Percentiles rank a stretch among this genome's conserved stretches.
Conservation (phyloP, 2,797 vertebrate species). For the Valencia hispanica region DNA sequence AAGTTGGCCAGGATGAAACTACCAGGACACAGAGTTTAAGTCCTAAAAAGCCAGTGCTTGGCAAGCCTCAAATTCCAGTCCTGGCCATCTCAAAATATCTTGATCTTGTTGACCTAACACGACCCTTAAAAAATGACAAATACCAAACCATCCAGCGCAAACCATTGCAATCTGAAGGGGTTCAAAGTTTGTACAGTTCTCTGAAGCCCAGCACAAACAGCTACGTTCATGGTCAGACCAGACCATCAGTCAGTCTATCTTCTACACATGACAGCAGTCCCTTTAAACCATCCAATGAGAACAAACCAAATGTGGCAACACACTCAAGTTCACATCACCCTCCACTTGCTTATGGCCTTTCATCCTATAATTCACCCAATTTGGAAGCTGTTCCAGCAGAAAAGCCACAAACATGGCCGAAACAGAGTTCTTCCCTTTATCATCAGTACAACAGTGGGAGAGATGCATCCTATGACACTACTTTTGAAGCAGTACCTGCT, state of each 20-base stretch:
- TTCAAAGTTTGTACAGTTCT: background rate
- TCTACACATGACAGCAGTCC: background rate
- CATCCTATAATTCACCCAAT: background rate
- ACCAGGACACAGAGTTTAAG: accelerated
- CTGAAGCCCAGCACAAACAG: background rate
- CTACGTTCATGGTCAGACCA: background rate
- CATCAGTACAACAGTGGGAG: background rate
- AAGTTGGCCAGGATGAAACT: background rate
- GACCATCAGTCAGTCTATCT: background rate
- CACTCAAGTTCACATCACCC: background rate
- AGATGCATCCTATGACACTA: background rate
- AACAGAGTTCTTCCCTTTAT: background rate
- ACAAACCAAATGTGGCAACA: background rate
- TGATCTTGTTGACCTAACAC: background rate
- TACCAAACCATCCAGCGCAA: background rate
- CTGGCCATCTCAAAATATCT: background rate
- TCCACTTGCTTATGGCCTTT: background rate
- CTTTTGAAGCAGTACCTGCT: background rate
- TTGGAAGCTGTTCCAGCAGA: background rate
- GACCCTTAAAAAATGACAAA: background rate
- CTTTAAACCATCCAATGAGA: background rate
- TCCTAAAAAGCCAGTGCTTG: background rate
- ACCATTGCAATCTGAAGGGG: background rate
- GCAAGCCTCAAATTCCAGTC: background rate
- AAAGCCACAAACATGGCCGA: background rate